Evolutionary conservation across 2,113 vertebrate species (phyloP).

Genomic region (Hemichromis elongatus): DNA sequence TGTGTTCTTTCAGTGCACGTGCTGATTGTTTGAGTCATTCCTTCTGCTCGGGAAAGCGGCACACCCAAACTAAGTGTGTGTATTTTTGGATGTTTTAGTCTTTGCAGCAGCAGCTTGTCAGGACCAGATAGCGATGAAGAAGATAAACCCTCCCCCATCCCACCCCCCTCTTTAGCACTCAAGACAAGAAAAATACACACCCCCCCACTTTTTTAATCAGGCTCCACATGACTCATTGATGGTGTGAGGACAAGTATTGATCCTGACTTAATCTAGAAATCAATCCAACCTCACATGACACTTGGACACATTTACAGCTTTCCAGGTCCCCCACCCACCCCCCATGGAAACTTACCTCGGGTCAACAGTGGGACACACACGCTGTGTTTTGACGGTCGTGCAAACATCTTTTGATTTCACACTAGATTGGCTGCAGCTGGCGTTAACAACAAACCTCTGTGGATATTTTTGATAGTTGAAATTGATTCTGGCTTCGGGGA

Average conservation of each 20-base stretch:
- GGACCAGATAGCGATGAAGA: neutral
- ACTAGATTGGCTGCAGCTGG: neutral
- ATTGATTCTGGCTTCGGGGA: neutral
- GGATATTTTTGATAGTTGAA: neutral
- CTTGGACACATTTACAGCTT: neutral
- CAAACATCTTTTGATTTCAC: slow-evolving; percentile 5
- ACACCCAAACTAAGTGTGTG: neutral
- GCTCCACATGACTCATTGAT: slow-evolving; percentile 2
- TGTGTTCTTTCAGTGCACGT: accelerated
- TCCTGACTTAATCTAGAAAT: slow-evolving; percentile 12
- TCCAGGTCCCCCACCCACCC: neutral
- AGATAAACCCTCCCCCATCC: neutral
- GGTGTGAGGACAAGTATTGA: slow-evolving; percentile 19
- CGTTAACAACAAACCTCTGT: neutral
- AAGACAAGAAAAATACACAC: neutral
- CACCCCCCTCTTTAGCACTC: neutral
- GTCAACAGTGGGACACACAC: neutral
- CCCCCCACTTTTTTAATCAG: neutral
- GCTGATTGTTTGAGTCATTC: neutral
- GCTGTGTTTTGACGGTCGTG: neutral
- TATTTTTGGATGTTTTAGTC: neutral
- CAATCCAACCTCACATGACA: neutral
- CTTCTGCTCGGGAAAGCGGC: neutral
- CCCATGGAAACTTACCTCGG: neutral
- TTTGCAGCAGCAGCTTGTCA: neutral